Base-by-base conservation (phyloP, 2,113 vertebrate genomes). In the Jaculus jaculus region DNA sequence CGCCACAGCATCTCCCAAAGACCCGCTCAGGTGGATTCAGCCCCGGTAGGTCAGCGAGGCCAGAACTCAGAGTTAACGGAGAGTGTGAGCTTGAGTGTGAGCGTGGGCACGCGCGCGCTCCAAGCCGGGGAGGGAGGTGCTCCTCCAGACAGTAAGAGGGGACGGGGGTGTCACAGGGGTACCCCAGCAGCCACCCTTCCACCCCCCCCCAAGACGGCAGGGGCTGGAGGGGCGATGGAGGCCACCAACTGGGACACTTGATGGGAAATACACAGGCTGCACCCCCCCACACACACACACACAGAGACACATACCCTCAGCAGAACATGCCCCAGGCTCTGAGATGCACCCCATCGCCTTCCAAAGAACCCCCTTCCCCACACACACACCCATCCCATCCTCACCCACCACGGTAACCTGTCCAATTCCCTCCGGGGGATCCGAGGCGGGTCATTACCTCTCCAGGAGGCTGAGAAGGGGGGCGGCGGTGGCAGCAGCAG, bases 381-480 rank as follows among this genome's bases (percentile, higher is more conserved):
- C n/a, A n/a, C n/a, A n/a, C n/a, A n/a, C n/a, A 47, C 42, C 42
- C 42, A 47, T 47, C 66, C n/a, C 83, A 58, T 28, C 66, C 65
- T 84, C 61, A 1, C 51, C 39, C 81, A 47, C 34, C 10, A 15
- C 63, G 5, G 5, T 47, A 47, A 81, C 93, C 87, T 5, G 77
- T 39, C 17, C 60, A 71, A 74, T 72, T 30, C 82, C 73, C 89
- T 65, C 32, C 42, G 28, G 47, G 39, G 21, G 93, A 47, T 47
- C 69, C 86, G 30, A 9, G 72, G 79, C 82, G 72, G 82, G 69
- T 72, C n/a, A 42, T 97, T 97, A 97, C 97, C 97, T 97, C 92
- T 96, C 72, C 81, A 32, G 90, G 87, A 84, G 95, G 90, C 93
- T 87, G 92, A 47, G 90, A 61, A 61, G 47, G 85, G 74, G 93